These are phyloP conservation scores for Microcebus griseorufus DNA, from an alignment of 2,113 vertebrate species.

Conservation along the genomic window DNA sequence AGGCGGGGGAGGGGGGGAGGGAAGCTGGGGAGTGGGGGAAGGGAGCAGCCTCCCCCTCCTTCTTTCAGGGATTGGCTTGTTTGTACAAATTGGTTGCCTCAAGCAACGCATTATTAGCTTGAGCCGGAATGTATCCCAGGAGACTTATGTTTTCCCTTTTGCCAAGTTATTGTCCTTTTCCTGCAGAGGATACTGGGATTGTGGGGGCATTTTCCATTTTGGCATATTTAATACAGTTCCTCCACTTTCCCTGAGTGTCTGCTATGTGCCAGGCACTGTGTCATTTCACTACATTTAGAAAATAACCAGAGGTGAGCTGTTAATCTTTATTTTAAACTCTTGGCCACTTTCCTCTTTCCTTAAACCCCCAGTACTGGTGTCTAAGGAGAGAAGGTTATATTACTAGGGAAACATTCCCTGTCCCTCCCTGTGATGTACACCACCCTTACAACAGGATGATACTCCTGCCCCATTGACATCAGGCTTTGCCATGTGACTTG, in stretches of 20 bases:
- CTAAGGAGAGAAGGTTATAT: not conserved
- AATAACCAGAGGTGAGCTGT: not conserved
- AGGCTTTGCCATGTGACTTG: not conserved
- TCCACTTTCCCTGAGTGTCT: not conserved
- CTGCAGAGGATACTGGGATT: slow-evolving; percentile 51
- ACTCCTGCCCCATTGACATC: not conserved
- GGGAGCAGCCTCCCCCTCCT: slow-evolving; percentile 10
- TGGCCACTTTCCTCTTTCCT: not conserved
- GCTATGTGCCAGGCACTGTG: not conserved
- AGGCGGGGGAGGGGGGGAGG: not conserved
- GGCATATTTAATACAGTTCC: not conserved
- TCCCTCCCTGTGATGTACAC: not conserved
- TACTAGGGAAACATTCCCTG: not conserved
- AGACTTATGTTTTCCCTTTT: slow-evolving; percentile 77
- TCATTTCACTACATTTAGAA: not conserved
- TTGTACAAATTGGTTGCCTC: slow-evolving; percentile 83
- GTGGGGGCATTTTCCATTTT: slow-evolving; percentile 68
- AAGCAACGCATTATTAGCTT: slow-evolving; percentile 81
- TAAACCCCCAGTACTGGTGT: not conserved
- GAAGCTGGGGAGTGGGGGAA: too few relatives aligned
- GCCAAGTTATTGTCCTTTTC: slow-evolving; percentile 72
- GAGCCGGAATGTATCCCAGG: slow-evolving; percentile 81
- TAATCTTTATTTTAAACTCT: not conserved
- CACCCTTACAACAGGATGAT: not conserved
- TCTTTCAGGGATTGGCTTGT: slow-evolving; percentile 69